Conservation (phyloP, 2,113 vertebrate genomes). For the Aramus guarauna region DNA sequence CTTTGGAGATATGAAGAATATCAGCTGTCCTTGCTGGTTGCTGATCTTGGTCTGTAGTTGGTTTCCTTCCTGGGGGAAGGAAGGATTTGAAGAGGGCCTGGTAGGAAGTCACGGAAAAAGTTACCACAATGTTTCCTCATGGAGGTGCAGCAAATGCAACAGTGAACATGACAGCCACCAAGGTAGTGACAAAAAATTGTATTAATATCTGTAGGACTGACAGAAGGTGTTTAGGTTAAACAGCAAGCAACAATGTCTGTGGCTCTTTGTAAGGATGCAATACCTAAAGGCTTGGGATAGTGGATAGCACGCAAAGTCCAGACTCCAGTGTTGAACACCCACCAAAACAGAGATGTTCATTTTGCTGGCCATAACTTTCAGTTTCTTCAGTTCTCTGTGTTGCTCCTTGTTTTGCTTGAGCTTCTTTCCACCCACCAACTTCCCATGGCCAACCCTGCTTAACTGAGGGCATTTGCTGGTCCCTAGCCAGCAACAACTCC, state of each 20-base stretch:
- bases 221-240: not conserved
- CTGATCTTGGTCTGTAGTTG: not conserved
- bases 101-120: not conserved
- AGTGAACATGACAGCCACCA: not conserved
- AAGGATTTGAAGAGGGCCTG: not conserved
- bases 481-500: not conserved
- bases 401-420: not conserved
- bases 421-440: not conserved
- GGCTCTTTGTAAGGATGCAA: not conserved
- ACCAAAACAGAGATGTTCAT: not conserved
- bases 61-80: not conserved
- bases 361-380: not conserved
- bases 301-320: not conserved
- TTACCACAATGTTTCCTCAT: rapidly evolving
- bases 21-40: not conserved
- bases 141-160: not conserved
- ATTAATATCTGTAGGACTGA: not conserved
- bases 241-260: not conserved
- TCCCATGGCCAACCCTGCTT: not conserved
- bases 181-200: not conserved
- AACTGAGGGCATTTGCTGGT: not conserved
- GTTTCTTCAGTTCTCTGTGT: not conserved
- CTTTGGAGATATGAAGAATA: not conserved
- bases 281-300: not conserved
- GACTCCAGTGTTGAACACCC: not conserved